Evolutionary conservation across 2,888 invertebrate species (phyloP).

Genomic region (Phymatocera aterrima): DNA sequence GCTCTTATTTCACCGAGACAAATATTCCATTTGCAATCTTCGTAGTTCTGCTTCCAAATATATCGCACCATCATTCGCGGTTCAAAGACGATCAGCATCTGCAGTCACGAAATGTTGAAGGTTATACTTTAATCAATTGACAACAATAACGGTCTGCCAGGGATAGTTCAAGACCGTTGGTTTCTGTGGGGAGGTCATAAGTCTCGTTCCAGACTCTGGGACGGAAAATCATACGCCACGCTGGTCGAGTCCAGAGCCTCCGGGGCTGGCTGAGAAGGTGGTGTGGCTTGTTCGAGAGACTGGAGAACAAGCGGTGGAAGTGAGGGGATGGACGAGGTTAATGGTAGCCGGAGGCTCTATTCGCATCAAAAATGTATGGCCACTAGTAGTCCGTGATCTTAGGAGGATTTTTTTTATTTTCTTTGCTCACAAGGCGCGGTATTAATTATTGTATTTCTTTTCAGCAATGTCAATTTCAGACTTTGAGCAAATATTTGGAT

Average conservation of each 20-base stretch:
- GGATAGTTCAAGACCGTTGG: background rate
- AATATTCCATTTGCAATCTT: too few species aligned
- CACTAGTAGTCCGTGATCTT: background rate
- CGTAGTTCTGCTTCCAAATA: too few species aligned
- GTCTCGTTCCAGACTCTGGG: background rate
- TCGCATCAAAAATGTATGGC: constrained; percentile 2
- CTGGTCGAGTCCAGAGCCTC: constrained; percentile 6
- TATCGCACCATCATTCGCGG: too few species aligned
- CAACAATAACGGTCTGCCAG: background rate
- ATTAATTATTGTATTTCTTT: constrained; percentile 19
- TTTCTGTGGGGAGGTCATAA: background rate
- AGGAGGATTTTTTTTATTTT: background rate
- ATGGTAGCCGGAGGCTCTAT: constrained; percentile 16
- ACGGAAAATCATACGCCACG: constrained; percentile 6
- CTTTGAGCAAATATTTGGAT: constrained; percentile 9
- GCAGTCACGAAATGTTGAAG: background rate
- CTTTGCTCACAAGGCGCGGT: background rate
- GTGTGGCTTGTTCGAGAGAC: background rate
- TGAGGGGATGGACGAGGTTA: constrained; percentile 27
- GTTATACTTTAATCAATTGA: constrained; percentile 25
- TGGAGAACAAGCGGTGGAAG: constrained; percentile 12
- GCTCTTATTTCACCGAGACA: too few species aligned
- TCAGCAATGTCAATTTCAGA: background rate
- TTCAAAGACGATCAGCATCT: background rate
- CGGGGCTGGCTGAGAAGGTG: background rate